Evolutionary conservation across 2,888 invertebrate genomes (phyloP).

Genomic region (Julus scandinavius): DNA sequence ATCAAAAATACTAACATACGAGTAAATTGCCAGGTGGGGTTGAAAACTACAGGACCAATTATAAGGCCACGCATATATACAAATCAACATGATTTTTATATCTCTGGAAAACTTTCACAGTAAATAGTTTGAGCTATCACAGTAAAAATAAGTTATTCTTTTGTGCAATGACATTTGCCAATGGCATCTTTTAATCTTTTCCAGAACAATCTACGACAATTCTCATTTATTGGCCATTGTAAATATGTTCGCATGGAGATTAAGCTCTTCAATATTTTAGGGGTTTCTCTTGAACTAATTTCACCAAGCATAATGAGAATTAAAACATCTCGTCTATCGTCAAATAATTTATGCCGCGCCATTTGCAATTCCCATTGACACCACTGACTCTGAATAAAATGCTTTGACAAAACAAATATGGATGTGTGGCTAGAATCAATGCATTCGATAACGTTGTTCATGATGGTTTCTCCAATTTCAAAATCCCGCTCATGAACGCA

Average conservation of each 20-base stretch:
- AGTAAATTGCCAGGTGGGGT: no score
- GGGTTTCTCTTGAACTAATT: slow-evolving; percentile 62
- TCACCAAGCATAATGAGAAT: slow-evolving; percentile 74
- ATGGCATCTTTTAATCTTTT: slow-evolving; percentile 46
- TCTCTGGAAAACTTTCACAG: no score
- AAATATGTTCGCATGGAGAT: no score
- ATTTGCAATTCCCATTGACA: slow-evolving; percentile 77
- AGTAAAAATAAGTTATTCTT: no score
- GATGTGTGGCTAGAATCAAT: slow-evolving; percentile 75
- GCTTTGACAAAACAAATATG: slow-evolving; percentile 75
- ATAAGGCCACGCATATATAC: no score
- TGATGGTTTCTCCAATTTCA: slow-evolving; percentile 73
- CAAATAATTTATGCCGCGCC: slow-evolving; percentile 74
- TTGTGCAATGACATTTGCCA: slow-evolving; percentile 47
- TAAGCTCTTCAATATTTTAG: neutral
- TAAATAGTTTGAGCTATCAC: no score
- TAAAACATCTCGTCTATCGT: slow-evolving; percentile 71
- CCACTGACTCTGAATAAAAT: slow-evolving; percentile 79
- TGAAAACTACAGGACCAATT: no score
- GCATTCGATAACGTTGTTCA: slow-evolving; percentile 75
- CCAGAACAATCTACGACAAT: slow-evolving; percentile 44
- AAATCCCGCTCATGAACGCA: slow-evolving; percentile 79
- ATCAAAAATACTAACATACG: no score
- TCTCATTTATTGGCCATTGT: neutral
- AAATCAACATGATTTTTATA: no score